Evolutionary conservation across 1,140 invertebrate genomes (phyloP), one percentile per base, ranked within the genome.

Genomic region (Diabrotica undecimpunctata): DNA sequence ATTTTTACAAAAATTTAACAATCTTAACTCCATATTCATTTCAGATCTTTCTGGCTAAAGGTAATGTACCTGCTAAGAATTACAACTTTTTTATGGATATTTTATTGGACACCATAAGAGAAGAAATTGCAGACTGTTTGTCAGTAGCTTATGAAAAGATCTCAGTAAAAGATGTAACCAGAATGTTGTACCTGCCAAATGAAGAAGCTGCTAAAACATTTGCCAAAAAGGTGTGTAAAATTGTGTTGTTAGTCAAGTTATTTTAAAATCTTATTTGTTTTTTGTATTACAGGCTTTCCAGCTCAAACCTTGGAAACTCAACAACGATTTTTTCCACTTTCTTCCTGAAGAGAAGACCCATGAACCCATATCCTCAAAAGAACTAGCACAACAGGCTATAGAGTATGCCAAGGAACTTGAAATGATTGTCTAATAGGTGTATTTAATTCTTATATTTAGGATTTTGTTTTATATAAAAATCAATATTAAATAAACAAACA

Each of bases 31-130:
- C 10, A 5, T 50, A 57, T 53, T 52, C 41, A 54, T 72, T 82
- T 36, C 72, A 89, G 86, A 92, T 94, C 62, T 94, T 94, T 75
- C 79, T 93, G 52, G 90, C 91, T 5, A 70, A 96, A 83, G 93
- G 89, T 52, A 96, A 96, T 81, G 95, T 98, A n/a, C 97, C 97
- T 55, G 93, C 96, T 8, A 90, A 92, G 64, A 93, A 91, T 61
- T 99, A 98, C 79, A 96, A 92, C 64, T 93, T 96, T 72, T 99
- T 99, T 78, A 99, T 99, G 83, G 95, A 98, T 74, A 96, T 97
- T 73, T 81, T 99, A 7, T 79, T 99, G 37, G 91, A 97, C 66
- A 99, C 97, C 1, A 95, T 99, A 51, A 86, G 97, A 61, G 91
- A 93, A 76, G 97, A 99, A 81, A 99, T 99, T 74, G 96, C 93